Evolutionary conservation across 1,140 invertebrate species (phyloP).

Genomic region (Mercenaria mercenaria): DNA sequence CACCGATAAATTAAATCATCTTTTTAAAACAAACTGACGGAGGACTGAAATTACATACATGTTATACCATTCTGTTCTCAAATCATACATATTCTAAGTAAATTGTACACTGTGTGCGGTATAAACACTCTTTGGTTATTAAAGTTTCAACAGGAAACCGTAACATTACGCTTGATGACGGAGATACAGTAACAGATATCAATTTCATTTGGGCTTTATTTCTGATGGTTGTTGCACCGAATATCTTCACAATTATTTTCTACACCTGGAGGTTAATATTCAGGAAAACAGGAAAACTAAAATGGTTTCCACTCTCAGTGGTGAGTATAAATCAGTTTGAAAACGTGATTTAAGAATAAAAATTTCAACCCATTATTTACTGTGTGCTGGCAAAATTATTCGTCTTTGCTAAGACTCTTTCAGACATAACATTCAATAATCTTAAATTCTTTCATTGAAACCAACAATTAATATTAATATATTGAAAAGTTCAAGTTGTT

Average conservation of each 20-base stretch:
- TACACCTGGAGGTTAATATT: not conserved
- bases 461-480: too few relatives aligned
- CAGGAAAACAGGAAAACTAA: not conserved
- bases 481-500: too few relatives aligned
- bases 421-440: too few relatives aligned
- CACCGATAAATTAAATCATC: not conserved
- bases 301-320: too few relatives aligned
- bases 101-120: not conserved
- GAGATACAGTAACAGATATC: not conserved
- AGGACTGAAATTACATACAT: not conserved
- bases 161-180: not conserved
- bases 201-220: not conserved
- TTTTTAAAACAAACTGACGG: not conserved
- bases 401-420: too few relatives aligned
- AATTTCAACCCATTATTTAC: too few relatives aligned
- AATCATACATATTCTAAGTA: not conserved
- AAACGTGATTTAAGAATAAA: too few relatives aligned
- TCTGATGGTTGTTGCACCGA: not conserved
- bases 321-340: too few relatives aligned
- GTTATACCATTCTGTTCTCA: too few relatives aligned
- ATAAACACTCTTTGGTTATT: not conserved
- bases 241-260: not conserved
- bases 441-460: too few relatives aligned
- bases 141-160: not conserved
- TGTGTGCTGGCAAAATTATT: too few relatives aligned